Base-by-base conservation (phyloP, 2,888 invertebrate genomes). In the Macaria notata region DNA sequence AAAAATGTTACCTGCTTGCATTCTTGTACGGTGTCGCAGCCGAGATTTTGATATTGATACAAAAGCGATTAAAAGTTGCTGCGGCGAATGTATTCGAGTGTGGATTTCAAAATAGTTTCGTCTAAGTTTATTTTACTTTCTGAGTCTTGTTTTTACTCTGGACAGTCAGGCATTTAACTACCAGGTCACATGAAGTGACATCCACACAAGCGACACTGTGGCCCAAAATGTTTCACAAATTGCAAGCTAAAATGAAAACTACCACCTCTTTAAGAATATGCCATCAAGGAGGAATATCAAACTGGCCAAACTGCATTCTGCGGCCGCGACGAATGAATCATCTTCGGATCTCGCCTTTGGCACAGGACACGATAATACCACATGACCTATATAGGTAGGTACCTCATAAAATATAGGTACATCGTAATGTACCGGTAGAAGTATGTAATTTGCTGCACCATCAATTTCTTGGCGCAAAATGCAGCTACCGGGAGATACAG, bases 241-340 rank as follows among this genome's bases (percentile, higher is more conserved):
- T 19, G 19, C 19, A 19, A 1, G 2, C 19, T 36, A 1, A 36
- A 36, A 36, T 36, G 5, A 36, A 4, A 7, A 36, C 3, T 0
- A 36, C 5, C 33, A 36, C 33, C 33, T 7, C 7, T 4, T 36
- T 6, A 36, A 36, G 33, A 36, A 7, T 36, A 36, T 36, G 75
- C 70, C 71, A 72, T 75, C 69, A 67, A 71, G 19, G 19, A 71
- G 76, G 76, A 73, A 79, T 69, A 75, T 74, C 70, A 74, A 76
- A 81, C 75, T 83, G 79, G 78, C 82, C 84, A 68, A 80, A 83
- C 84, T 84, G 86, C 86, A 88, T 88, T 88, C 85, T 82, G 73
- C 69, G 71, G 72, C 72, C 71, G 76, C 73, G 74, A 73, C 72
- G 71, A 64, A 79, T 88, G 89, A 89, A 78, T 88, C 89, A 89